Conservation (phyloP, 1,140 invertebrate genomes). For the Zaprionus taronus region DNA sequence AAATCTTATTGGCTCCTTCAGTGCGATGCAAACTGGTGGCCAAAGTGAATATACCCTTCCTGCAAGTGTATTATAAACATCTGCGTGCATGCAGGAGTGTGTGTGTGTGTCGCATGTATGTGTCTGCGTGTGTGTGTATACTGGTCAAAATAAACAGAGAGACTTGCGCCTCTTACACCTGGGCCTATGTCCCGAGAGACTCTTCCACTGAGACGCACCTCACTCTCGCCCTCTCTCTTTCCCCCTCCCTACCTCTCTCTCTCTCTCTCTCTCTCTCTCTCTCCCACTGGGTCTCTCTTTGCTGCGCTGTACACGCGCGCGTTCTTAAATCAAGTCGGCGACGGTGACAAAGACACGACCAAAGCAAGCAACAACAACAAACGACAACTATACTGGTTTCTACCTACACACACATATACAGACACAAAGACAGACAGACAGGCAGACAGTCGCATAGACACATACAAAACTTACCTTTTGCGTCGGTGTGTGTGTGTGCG, state of each 20-base stretch:
- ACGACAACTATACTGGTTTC: constrained; percentile 49
- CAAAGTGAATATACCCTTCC: background rate
- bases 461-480: background rate
- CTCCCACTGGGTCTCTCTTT: background rate
- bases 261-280: background rate
- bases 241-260: background rate
- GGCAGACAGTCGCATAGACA: background rate
- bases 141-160: constrained; percentile 14
- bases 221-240: background rate
- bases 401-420: constrained; percentile 29
- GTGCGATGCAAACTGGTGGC: background rate
- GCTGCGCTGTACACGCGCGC: constrained; percentile 18
- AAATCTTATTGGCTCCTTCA: background rate
- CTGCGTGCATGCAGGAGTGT: background rate
- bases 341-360: constrained; percentile 38
- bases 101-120: background rate
- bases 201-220: constrained; percentile 5
- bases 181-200: background rate
- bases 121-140: background rate
- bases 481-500: constrained; percentile 12
- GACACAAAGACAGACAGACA: background rate
- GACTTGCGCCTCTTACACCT: constrained; percentile 1
- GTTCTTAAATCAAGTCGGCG: constrained; percentile 46
- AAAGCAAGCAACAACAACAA: constrained; percentile 24
- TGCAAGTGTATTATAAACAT: constrained; percentile 1